These are phyloP conservation scores for Cephus sareptanus DNA, from an alignment of 2,888 invertebrate species.

Conservation along the genomic window DNA sequence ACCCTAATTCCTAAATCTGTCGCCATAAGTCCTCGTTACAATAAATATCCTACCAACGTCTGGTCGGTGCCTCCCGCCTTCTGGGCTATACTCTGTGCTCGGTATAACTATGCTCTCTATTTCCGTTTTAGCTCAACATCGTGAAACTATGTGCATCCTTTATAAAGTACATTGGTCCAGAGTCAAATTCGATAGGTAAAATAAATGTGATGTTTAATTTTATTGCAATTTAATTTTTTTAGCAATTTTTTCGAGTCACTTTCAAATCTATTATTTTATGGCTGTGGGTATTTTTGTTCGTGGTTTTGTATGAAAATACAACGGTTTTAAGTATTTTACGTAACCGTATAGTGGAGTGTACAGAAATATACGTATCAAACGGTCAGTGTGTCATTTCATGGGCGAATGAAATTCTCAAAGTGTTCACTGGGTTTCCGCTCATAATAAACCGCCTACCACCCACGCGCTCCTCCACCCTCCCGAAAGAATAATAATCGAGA, in stretches of 20 bases:
- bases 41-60: slow-evolving; percentile 63
- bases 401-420: background rate
- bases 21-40: slow-evolving; percentile 67
- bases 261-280: background rate
- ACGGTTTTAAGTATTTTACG: background rate
- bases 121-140: background rate
- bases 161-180: background rate
- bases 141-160: background rate
- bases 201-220: background rate
- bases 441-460: slow-evolving; percentile 2
- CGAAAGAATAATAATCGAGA: slow-evolving; percentile 18
- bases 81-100: background rate
- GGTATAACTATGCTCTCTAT: background rate
- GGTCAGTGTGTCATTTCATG: slow-evolving; percentile 12
- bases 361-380: background rate
- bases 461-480: slow-evolving; percentile 21
- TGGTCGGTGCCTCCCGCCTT: slow-evolving; percentile 21
- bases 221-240: too few relatives aligned
- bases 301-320: background rate
- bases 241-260: background rate
- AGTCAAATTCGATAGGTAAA: background rate
- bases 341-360: background rate
- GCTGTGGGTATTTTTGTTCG: background rate
- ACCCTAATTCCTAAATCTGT: slow-evolving; percentile 67
- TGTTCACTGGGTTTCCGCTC: background rate